Evolutionary conservation across 1,140 invertebrate genomes (phyloP), one percentile per base, ranked within the genome.

Genomic region (Drosophila pectinifera): DNA sequence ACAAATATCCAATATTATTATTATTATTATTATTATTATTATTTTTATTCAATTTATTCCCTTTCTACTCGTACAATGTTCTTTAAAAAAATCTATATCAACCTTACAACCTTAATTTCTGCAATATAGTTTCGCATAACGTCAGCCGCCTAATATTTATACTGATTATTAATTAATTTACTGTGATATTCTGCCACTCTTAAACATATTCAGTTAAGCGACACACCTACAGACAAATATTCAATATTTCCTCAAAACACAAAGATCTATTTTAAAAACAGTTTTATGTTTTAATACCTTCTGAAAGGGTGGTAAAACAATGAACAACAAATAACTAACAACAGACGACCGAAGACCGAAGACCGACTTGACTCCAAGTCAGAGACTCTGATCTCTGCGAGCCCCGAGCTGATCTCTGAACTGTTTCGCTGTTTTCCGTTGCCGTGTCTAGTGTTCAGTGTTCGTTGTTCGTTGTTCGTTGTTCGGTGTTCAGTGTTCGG

Each of bases 341-440:
- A 55, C 57, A 31, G 41, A 48, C 58, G 62, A 58, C 24, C 59
- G 24, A 41, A 59, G 59, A 63, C 58, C 57, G 63, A 69, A 59
- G 59, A 63, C 58, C 57, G 63, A 69, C 49, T 69, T 46, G 49
- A 65, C 62, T 53, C 20, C 59, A 48, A 63, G n/a, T n/a, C n/a
- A n/a, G n/a, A n/a, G n/a, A 51, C 41, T 36, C 61, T 73, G 65
- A 63, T 68, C 78, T 74, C 75, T 34, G n/a, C 22, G 42, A 62
- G 54, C 72, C 78, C 55, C 53, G 20, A 62, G 61, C 63, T 85
- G 78, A 86, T 78, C 81, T 86, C 64, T 78, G 73, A 69, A 63
- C 76, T 43, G 53, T 64, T 84, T 84, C 51, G 24, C 43, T 62
- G 55, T 49, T 57, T 28, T 65, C 46, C 34, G 59, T 62, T 62